Evolutionary conservation across 2,888 invertebrate species (phyloP), one percentile per base, ranked within the genome.

Genomic region (Sympetrum striolatum): DNA sequence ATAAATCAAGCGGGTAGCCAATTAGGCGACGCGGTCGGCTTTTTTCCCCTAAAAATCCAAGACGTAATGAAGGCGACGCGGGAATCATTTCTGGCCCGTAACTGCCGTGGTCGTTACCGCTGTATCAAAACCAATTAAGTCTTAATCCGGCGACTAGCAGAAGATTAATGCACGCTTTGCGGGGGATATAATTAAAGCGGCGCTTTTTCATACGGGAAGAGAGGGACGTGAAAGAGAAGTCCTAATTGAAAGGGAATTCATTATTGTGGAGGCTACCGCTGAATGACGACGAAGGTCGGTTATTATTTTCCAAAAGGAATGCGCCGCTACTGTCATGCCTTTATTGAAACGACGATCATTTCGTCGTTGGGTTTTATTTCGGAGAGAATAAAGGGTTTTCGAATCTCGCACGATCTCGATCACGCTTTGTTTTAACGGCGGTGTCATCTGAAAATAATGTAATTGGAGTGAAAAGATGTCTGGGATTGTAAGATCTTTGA

Each of bases 101-200:
- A 60, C 86, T 60, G 37, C 58, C 37, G 12, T 37, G 37, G 86
- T 86, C 86, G 60, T 86, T 86, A 86, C 58, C 60, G 86, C 86
- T 37, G 60, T 86, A 86, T 86, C 86, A 60, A 86, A 86, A 86
- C 86, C 86, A 86, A 86, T 86, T 86, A 86, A 64, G 86, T 60
- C 86, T 64, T 86, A 86, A 64, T 86, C 60, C 60, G 37, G 60
- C 35, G 86, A 60, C 86, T 86, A 86, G 58, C 58, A 35, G 86
- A 60, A 35, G 86, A 60, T 86, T 86, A 86, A 86, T 60, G 86
- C n/a, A 58, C 86, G 60, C 86, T 86, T 64, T 35, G 37, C 60
- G 18, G 58, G 86, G 58, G 60, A 37, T 64, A 86, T 86, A 86
- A 86, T 86, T 86, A 86, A 86, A 86, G 60, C 86, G 22, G 64